Base-by-base conservation (phyloP, 2,113 vertebrate genomes). In the Neotragus pygmaeus region DNA sequence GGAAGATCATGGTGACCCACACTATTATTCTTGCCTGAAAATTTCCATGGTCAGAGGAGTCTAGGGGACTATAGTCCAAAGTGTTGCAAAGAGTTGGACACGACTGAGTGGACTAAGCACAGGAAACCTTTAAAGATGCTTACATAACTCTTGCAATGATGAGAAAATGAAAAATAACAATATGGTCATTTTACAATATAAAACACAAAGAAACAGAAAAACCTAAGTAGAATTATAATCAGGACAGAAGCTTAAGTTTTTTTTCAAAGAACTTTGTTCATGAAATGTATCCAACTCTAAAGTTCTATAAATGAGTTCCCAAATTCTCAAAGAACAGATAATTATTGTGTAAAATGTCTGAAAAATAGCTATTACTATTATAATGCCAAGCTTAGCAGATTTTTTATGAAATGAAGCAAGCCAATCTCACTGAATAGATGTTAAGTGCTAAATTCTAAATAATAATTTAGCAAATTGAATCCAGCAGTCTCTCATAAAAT, bases 401-500 rank as follows among this genome's bases (percentile, higher is more conserved):
- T 81, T 21, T 58, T 16, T 19, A 57, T 66, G 57, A 89, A 87
- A 90, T 57, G 47, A 95, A 47, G 9, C 47, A 82, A 93, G 45
- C 17, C 45, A 86, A 49, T 51, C 17, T 88, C 55, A 55, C 16
- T 91, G 57, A 91, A 91, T 83, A 64, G 83, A 53, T 70, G 5
- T 60, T 70, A 88, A 88, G 83, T 70, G 45, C 60, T 70, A 91
- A 77, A 93, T 83, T 70, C 23, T 84, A 47, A 86, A 62, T 17
- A 94, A 91, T 23, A 64, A 64, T 88, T 75, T 57, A 57, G 28
- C 28, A 95, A 95, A 95, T 80, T 57, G 39, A 94, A 94, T 94
- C 60, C 70, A 81, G 47, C 33, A 91, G 53, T 89, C 58, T 75
- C 16, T 84, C 45, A 62, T 62, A 70, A 93, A 78, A 90, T 36